Conservation (phyloP, 1,140 invertebrate species). For the Mya arenaria region DNA sequence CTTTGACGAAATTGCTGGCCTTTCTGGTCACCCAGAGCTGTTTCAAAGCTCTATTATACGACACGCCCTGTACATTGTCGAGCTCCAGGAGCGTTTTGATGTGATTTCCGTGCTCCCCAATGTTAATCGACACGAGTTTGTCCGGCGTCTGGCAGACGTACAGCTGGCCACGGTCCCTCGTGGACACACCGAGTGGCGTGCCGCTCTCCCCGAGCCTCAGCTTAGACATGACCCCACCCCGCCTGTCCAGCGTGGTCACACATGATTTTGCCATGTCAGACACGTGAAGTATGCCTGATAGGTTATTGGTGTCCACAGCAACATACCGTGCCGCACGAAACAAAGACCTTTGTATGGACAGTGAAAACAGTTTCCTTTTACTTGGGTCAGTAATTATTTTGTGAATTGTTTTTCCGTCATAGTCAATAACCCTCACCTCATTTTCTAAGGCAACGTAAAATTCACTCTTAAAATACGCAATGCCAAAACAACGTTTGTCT, state of each 20-base stretch:
- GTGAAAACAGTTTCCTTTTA: slow-evolving; percentile 21
- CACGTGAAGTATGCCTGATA: not conserved
- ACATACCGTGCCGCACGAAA: slow-evolving; percentile 13
- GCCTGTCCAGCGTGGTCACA: not conserved
- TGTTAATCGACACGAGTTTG: slow-evolving; percentile 9
- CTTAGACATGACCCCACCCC: slow-evolving; percentile 2
- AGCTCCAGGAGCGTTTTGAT: slow-evolving; percentile 10
- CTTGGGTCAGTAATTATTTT: not conserved
- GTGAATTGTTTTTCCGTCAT: slow-evolving; percentile 9
- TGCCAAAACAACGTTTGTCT: slow-evolving; percentile 21
- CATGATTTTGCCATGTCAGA: slow-evolving; percentile 5
- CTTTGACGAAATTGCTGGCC: slow-evolving; percentile 19
- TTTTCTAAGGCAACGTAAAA: slow-evolving; percentile 34
- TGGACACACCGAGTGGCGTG: not conserved
- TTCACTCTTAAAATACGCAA: not conserved
- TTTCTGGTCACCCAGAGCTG: not conserved
- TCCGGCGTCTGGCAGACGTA: slow-evolving; percentile 30
- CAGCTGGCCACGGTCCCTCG: not conserved
- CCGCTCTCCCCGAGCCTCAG: slow-evolving; percentile 11
- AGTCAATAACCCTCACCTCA: slow-evolving; percentile 11
- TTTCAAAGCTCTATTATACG: not conserved
- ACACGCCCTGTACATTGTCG: slow-evolving; percentile 5
- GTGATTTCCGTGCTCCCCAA: slow-evolving; percentile 39
- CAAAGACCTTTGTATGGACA: slow-evolving; percentile 1
- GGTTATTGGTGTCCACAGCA: not conserved